phyloP scores from a whole-genome alignment of 1,140 invertebrate species.

The Papilio glaucus region DNA sequence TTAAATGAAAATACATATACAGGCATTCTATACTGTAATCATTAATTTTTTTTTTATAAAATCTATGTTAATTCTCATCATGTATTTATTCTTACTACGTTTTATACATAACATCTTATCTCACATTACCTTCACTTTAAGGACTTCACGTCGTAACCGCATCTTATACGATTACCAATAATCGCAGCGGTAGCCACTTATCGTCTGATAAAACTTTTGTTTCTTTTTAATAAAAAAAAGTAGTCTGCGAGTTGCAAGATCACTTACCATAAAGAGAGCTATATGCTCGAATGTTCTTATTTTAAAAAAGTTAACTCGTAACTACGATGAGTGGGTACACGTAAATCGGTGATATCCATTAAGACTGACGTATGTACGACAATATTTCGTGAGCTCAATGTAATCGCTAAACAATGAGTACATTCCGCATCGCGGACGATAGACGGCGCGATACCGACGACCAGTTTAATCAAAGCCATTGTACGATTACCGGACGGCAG shows the following conservation, averaged over 20 bases:
- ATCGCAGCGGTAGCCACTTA: neutral
- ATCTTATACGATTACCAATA: neutral
- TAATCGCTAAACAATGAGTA: constrained; percentile 21
- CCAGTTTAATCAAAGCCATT: constrained; percentile 34
- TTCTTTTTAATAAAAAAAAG: neutral
- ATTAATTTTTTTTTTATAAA: no score
- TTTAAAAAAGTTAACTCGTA: constrained; percentile 7
- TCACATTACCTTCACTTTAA: neutral
- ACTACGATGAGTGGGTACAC: neutral
- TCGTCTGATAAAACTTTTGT: neutral
- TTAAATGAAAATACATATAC: no score
- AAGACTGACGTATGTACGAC: constrained; percentile 20
- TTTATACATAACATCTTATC: neutral
- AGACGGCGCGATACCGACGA: constrained; percentile 22
- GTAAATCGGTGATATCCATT: constrained; percentile 11
- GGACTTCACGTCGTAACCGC: neutral
- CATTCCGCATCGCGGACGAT: constrained; percentile 1
- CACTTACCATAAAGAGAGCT: neutral
- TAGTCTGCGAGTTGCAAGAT: neutral
- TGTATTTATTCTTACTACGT: no score
- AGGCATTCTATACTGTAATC: no score
- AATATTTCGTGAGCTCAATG: constrained; percentile 23
- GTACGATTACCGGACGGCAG: constrained; percentile 21
- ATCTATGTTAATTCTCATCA: no score
- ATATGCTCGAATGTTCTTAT: neutral